Evolutionary conservation across 2,888 invertebrate species (phyloP).

Genomic region (Thymelicus lineola): DNA sequence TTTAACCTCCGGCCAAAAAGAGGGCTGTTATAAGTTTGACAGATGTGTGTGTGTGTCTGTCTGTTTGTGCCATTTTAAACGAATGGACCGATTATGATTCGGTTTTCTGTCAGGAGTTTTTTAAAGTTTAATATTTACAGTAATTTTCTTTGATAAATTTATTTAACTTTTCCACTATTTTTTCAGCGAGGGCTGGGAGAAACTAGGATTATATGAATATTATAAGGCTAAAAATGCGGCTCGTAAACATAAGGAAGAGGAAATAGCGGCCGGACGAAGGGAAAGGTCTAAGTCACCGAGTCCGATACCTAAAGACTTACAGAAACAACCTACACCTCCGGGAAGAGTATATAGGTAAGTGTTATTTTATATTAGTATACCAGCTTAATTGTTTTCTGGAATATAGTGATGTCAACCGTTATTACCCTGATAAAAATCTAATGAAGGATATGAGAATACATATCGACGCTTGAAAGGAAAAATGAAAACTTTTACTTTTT

Average conservation of each 20-base stretch:
- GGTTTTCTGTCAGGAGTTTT: too few relatives aligned
- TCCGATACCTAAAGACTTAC: constrained; percentile 90
- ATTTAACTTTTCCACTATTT: neutral
- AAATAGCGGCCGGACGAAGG: constrained; percentile 89
- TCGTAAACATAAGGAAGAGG: constrained; percentile 94
- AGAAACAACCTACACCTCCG: constrained; percentile 89
- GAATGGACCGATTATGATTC: too few relatives aligned
- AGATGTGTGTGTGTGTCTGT: too few relatives aligned
- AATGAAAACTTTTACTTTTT: too few relatives aligned
- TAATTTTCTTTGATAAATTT: neutral
- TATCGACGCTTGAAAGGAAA: too few relatives aligned
- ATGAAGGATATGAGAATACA: too few relatives aligned
- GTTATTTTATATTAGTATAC: neutral
- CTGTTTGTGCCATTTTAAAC: too few relatives aligned
- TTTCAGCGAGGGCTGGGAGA: constrained; percentile 98
- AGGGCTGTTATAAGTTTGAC: too few relatives aligned
- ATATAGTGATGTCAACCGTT: too few relatives aligned
- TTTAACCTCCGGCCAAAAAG: too few relatives aligned
- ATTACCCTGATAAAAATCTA: too few relatives aligned
- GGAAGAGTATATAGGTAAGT: constrained; percentile 89
- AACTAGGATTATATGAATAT: constrained; percentile 98
- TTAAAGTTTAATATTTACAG: too few relatives aligned
- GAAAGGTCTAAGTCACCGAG: constrained; percentile 91
- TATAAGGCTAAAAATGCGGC: constrained; percentile 98
- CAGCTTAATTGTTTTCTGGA: neutral